Conservation (phyloP, 2,797 vertebrate genomes). For the Fringilla coelebs region DNA sequence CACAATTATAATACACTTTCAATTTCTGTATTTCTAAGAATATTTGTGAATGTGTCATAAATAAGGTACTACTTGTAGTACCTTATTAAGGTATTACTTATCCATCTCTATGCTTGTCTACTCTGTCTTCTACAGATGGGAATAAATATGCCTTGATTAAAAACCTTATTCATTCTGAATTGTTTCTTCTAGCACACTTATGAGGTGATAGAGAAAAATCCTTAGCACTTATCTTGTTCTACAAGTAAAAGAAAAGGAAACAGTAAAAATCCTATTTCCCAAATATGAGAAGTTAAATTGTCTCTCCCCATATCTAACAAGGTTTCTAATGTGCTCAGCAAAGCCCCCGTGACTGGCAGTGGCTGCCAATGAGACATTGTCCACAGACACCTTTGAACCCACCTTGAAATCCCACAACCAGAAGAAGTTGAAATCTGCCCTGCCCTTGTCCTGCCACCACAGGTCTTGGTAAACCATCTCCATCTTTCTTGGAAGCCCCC, state of each 20-base stretch:
- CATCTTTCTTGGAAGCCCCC: neutral
- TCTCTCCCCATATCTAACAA: neutral
- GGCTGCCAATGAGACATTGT: neutral
- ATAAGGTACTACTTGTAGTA: neutral
- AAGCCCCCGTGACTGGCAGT: neutral
- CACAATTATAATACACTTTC: neutral
- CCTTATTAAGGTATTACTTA: neutral
- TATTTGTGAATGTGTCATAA: neutral
- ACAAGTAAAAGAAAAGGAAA: neutral
- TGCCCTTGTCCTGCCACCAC: neutral
- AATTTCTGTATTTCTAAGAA: slow-evolving; percentile 10
- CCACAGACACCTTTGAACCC: neutral
- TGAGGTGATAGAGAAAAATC: neutral
- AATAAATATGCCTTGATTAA: neutral
- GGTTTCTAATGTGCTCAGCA: neutral
- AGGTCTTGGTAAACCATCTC: neutral
- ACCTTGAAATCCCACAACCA: neutral
- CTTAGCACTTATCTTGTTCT: neutral
- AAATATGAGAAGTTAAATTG: neutral
- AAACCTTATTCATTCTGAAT: neutral
- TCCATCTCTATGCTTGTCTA: neutral
- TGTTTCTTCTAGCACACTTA: neutral
- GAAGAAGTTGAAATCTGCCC: neutral
- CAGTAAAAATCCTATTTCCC: neutral
- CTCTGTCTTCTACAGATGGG: neutral